phyloP scores from a whole-genome alignment of 2,888 invertebrate genomes.

The Eristalis pertinax region DNA sequence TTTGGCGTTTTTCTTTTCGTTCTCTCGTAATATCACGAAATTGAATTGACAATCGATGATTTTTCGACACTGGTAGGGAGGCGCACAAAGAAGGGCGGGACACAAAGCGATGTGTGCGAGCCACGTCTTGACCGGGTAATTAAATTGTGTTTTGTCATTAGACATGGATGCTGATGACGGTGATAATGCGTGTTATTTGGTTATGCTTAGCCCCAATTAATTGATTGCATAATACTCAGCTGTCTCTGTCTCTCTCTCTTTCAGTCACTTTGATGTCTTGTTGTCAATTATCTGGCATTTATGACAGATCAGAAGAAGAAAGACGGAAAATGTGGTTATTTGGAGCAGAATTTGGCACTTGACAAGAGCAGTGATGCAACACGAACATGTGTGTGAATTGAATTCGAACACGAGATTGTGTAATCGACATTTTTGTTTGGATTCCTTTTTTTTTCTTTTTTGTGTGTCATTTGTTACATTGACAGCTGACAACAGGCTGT shows the following conservation, averaged over 20 bases:
- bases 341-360: slow-evolving; percentile 48
- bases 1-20: not conserved
- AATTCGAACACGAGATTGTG: not conserved
- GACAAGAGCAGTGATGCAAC: slow-evolving; percentile 31
- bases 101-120: not conserved
- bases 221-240: slow-evolving; percentile 50
- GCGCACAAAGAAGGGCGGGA: not conserved
- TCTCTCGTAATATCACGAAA: slow-evolving; percentile 65
- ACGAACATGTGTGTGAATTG: not conserved
- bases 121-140: slow-evolving; percentile 51
- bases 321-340: slow-evolving; percentile 9
- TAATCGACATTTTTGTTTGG: not conserved
- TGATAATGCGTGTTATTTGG: slow-evolving; percentile 21
- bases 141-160: slow-evolving; percentile 34
- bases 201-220: slow-evolving; percentile 36
- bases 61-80: not conserved
- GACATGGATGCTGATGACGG: slow-evolving; percentile 16
- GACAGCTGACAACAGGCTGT: too few species aligned
- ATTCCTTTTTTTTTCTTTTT: not conserved
- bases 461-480: slow-evolving; percentile 11
- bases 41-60: slow-evolving; percentile 52
- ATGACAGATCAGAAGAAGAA: not conserved
- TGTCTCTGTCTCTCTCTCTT: not conserved
- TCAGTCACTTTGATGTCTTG: not conserved
- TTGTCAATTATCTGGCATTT: slow-evolving; percentile 21